Percentiles rank a stretch among this genome's conserved stretches.
phyloP scores from a whole-genome alignment of 2,113 vertebrate genomes.

The Tricholaema leucomelas region DNA sequence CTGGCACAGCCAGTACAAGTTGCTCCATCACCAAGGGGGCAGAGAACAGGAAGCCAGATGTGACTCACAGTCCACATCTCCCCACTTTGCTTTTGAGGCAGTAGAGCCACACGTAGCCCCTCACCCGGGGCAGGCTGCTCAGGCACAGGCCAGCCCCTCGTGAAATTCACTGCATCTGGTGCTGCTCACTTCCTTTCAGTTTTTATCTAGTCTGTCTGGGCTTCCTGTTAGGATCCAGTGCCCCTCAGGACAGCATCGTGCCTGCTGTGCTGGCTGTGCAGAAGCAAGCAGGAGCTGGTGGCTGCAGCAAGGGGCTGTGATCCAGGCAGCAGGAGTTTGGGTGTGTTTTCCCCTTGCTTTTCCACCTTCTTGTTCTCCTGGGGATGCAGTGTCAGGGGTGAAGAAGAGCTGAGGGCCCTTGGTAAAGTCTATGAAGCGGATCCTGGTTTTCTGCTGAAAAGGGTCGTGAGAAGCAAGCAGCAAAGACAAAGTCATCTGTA shows the following conservation, averaged over 20 bases:
- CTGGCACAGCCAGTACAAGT: not conserved
- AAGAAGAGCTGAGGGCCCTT: not conserved
- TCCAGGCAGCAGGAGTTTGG: not conserved
- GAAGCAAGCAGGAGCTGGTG: not conserved
- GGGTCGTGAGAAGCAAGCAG: not conserved
- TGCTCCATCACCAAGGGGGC: not conserved
- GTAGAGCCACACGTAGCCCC: not conserved
- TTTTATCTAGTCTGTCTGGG: constrained; percentile 63
- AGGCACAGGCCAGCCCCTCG: not conserved
- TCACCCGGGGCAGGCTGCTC: not conserved
- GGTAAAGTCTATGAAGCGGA: not conserved
- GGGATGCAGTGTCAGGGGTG: not conserved
- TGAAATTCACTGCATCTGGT: constrained; percentile 21
- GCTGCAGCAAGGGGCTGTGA: not conserved
- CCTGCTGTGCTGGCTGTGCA: not conserved
- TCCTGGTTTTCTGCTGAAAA: not conserved
- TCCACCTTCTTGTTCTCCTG: not conserved
- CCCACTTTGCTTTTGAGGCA: not conserved
- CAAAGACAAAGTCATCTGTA: not conserved
- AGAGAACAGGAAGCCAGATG: constrained; percentile 24
- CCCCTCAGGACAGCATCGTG: not conserved
- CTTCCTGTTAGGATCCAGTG: constrained; percentile 38
- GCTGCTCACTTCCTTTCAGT: constrained; percentile 41
- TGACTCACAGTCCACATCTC: not conserved
- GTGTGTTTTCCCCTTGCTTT: not conserved